phyloP scores from a whole-genome alignment of 2,797 vertebrate genomes.

The Cossypha heuglini region DNA sequence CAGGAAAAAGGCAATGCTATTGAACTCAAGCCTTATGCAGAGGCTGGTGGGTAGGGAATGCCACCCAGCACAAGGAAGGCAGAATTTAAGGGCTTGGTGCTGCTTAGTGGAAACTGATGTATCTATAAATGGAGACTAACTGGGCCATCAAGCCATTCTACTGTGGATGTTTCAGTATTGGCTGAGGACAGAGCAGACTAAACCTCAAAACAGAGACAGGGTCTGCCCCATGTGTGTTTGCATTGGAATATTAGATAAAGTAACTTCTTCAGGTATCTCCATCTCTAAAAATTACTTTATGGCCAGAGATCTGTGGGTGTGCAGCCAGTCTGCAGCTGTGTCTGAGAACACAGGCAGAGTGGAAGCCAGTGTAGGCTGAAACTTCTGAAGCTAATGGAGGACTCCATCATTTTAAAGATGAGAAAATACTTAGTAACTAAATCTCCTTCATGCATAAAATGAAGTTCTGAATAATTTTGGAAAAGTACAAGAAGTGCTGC shows the following conservation, averaged over 20 bases:
- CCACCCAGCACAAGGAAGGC: background rate
- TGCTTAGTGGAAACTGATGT: background rate
- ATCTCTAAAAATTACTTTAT: background rate
- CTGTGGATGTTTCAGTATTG: background rate
- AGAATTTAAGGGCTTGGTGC: background rate
- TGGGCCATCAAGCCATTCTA: background rate
- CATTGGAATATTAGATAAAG: background rate
- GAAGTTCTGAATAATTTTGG: background rate
- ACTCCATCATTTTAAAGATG: background rate
- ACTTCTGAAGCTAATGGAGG: background rate
- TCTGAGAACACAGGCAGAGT: background rate
- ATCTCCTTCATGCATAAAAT: background rate
- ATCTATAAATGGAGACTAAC: background rate
- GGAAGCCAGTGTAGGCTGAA: background rate
- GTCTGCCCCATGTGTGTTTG: fast-evolving
- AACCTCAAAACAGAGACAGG: background rate
- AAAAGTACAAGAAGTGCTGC: background rate
- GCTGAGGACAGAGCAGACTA: background rate
- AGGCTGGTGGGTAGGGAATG: background rate
- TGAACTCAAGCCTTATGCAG: background rate
- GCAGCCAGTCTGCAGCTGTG: background rate
- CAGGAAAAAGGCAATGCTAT: background rate
- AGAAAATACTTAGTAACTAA: background rate
- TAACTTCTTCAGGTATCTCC: background rate
- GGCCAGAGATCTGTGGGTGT: background rate